Conservation (phyloP, 2,888 invertebrate genomes). For the Phymatocera aterrima region DNA sequence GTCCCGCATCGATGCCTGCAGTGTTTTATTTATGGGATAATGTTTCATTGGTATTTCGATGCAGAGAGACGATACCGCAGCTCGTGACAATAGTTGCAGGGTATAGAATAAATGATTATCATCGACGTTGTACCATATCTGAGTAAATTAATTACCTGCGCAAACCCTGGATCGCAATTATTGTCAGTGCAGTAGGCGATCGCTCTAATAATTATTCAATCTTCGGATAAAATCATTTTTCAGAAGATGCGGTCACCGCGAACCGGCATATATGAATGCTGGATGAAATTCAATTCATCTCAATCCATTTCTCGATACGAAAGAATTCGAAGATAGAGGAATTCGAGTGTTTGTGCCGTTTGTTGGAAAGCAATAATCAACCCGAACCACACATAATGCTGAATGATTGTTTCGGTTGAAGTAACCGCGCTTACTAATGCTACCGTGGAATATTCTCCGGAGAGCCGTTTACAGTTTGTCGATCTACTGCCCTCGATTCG, state of each 20-base stretch:
- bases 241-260: neutral
- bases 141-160: conserved; percentile 21
- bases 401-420: neutral
- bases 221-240: neutral
- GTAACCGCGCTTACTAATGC: neutral
- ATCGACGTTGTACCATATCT: conserved; percentile 3
- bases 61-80: conserved; percentile 20
- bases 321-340: too few relatives aligned
- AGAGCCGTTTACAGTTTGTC: neutral
- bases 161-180: conserved; percentile 1
- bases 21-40: conserved; percentile 46
- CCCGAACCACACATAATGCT: neutral
- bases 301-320: neutral
- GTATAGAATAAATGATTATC: conserved; percentile 6
- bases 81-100: conserved; percentile 12
- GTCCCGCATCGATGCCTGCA: conserved; percentile 35
- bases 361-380: neutral
- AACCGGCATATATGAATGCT: neutral
- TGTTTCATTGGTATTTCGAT: conserved; percentile 47
- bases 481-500: neutral
- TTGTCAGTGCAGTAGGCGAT: neutral
- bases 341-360: neutral
- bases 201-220: neutral
- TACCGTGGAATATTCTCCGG: neutral
- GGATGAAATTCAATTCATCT: too few relatives aligned